phyloP scores from a whole-genome alignment of 2,113 vertebrate genomes.

The Cercopithecus mona region DNA sequence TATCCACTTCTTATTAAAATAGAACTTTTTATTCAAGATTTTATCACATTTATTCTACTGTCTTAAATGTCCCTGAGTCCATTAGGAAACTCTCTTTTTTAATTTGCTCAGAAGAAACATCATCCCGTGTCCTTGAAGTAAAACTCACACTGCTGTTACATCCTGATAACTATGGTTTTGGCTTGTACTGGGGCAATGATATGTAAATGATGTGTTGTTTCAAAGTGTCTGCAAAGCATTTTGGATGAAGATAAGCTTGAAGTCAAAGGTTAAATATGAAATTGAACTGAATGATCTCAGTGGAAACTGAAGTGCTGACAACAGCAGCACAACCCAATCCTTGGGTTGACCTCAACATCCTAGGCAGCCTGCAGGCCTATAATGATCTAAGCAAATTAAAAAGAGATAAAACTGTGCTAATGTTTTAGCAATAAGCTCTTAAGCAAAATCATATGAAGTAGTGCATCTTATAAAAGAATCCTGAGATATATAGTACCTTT shows the following conservation, averaged over 20 bases:
- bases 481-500: background rate
- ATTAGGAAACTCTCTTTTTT: background rate
- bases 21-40: background rate
- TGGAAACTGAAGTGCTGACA: slow-evolving; percentile 15
- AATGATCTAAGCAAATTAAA: background rate
- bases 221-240: slow-evolving; percentile 36
- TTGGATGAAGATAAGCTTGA: slow-evolving; percentile 52
- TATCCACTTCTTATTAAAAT: background rate
- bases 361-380: background rate
- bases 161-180: background rate
- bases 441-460: background rate
- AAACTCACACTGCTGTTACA: background rate
- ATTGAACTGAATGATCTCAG: slow-evolving; percentile 31
- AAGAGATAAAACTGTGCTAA: background rate
- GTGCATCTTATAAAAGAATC: background rate
- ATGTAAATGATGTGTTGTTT: slow-evolving; percentile 52
- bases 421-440: background rate
- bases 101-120: background rate
- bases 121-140: background rate
- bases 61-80: background rate
- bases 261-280: slow-evolving; percentile 59
- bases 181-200: background rate
- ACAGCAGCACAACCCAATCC: background rate
- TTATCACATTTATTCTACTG: background rate
- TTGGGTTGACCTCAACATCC: background rate